These are phyloP conservation scores for Osmerus mordax DNA, from an alignment of 2,113 vertebrate genomes.

Conservation along the genomic window DNA sequence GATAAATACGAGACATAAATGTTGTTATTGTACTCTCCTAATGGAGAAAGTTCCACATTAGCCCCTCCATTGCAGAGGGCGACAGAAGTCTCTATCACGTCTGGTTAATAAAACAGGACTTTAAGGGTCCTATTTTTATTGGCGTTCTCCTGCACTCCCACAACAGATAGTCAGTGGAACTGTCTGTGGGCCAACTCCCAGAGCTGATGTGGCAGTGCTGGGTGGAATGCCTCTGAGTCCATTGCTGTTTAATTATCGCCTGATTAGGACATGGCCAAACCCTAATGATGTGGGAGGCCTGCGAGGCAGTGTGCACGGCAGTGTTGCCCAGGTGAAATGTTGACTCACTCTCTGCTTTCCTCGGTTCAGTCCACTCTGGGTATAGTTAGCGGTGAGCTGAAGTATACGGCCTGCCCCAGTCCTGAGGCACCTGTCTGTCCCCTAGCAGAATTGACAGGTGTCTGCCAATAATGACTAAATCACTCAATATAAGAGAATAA, in stretches of 20 bases:
- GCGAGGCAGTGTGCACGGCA: background rate
- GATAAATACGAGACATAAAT: slow-evolving; percentile 37
- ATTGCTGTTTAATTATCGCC: slow-evolving; percentile 36
- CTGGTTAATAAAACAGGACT: background rate
- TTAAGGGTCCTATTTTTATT: slow-evolving; percentile 5
- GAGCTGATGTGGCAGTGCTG: slow-evolving; percentile 2
- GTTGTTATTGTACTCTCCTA: slow-evolving; percentile 34
- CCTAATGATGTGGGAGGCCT: slow-evolving; percentile 15
- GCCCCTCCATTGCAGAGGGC: slow-evolving; percentile 7
- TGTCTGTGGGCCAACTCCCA: background rate
- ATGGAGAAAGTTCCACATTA: slow-evolving; percentile 38
- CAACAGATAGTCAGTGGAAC: background rate
- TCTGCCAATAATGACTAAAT: slow-evolving; percentile 50
- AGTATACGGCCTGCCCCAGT: slow-evolving; percentile 2
- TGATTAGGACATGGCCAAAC: slow-evolving; percentile 25
- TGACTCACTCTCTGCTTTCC: slow-evolving; percentile 7
- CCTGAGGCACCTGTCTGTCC: slow-evolving; percentile 11
- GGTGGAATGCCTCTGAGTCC: slow-evolving; percentile 7
- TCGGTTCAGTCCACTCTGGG: background rate
- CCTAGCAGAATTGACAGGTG: slow-evolving; percentile 35
- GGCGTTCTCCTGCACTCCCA: background rate
- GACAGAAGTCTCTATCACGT: background rate
- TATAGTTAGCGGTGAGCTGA: background rate
- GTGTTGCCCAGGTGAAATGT: slow-evolving; percentile 2
- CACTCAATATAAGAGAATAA: slow-evolving; percentile 53